Evolutionary conservation across 2,113 vertebrate genomes (phyloP).

Genomic region (Calyptomena viridis): DNA sequence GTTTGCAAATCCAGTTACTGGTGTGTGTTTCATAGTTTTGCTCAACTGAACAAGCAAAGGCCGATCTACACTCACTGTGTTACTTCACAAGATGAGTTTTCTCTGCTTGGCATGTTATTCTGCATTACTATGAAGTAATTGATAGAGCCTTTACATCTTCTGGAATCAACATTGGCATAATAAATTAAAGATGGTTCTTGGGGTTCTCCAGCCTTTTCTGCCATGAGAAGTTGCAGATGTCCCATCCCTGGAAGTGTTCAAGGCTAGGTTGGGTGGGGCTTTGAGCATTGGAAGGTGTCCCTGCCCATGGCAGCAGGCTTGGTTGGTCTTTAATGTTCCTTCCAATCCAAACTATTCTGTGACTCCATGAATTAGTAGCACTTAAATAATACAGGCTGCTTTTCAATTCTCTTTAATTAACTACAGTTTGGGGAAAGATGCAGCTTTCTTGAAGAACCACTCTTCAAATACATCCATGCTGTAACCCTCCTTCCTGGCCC

Average conservation of each 20-base stretch:
- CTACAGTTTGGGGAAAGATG: not conserved
- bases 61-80: not conserved
- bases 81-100: not conserved
- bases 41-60: not conserved
- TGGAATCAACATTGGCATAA: not conserved
- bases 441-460: not conserved
- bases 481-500: not conserved
- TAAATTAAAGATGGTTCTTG: rapidly evolving
- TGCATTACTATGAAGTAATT: not conserved
- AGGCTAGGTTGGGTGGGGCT: not conserved
- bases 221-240: not conserved
- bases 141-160: not conserved
- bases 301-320: not conserved
- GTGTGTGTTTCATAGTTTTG: not conserved
- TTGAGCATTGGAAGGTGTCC: not conserved
- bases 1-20: not conserved
- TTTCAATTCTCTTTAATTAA: not conserved
- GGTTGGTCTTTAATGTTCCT: not conserved
- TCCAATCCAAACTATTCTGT: not conserved
- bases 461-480: not conserved
- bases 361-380: not conserved
- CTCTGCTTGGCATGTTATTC: not conserved
- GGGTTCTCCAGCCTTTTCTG: not conserved
- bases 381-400: not conserved
- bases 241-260: not conserved